These are phyloP conservation scores for Sebastes hubbsi DNA, from an alignment of 2,797 vertebrate genomes.

Conservation along the genomic window DNA sequence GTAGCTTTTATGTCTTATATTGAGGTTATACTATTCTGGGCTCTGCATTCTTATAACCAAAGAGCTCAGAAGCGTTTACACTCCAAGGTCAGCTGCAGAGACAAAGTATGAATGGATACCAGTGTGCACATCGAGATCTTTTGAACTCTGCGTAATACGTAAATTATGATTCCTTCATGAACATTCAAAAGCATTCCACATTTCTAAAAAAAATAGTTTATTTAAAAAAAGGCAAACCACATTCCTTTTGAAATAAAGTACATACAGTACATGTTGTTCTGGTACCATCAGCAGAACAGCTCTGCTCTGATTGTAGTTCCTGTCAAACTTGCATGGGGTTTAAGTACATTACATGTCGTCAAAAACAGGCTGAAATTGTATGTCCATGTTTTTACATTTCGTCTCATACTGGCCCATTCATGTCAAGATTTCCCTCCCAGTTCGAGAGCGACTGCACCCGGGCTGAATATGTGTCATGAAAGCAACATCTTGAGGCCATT, in stretches of 20 bases:
- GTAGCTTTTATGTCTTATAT: background rate
- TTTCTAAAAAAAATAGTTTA: background rate
- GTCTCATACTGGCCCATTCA: background rate
- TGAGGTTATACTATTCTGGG: background rate
- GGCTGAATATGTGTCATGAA: slow-evolving; percentile 15
- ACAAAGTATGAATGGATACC: background rate
- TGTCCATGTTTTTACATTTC: background rate
- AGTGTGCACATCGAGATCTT: background rate
- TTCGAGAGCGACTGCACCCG: background rate
- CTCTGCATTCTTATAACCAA: background rate
- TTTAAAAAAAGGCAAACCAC: background rate
- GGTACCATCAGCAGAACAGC: background rate
- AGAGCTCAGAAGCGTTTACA: background rate
- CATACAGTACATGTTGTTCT: background rate
- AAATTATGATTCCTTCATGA: background rate
- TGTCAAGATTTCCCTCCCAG: slow-evolving; percentile 2
- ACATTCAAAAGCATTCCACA: background rate
- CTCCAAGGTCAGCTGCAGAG: background rate
- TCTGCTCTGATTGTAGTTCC: background rate
- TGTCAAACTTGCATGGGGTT: background rate
- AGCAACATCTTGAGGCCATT: slow-evolving; percentile 40
- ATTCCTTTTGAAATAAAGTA: background rate
- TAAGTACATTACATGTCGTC: background rate
- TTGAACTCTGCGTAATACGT: background rate
- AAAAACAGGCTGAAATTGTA: background rate